Evolutionary conservation across 2,113 vertebrate genomes (phyloP).

Genomic region (Coturnix japonica): DNA sequence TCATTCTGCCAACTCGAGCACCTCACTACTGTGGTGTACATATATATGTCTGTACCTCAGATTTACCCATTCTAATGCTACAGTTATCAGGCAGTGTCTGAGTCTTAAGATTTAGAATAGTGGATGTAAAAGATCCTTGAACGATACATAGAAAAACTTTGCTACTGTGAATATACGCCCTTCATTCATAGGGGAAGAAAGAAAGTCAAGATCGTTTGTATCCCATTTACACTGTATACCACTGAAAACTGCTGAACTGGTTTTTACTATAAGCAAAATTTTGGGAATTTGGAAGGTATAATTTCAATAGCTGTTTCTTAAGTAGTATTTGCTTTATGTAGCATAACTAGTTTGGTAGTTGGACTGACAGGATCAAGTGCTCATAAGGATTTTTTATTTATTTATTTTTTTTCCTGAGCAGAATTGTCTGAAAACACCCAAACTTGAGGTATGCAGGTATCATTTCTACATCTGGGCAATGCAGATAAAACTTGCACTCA

Average conservation of each 20-base stretch:
- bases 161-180: not conserved
- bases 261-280: not conserved
- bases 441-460: not conserved
- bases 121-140: not conserved
- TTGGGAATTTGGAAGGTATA: not conserved
- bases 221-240: not conserved
- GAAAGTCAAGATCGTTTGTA: not conserved
- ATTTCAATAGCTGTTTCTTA: slow-evolving; percentile 4
- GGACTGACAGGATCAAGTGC: not conserved
- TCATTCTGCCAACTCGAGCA: not conserved
- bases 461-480: not conserved
- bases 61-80: not conserved
- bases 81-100: not conserved
- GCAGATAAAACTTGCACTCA: slow-evolving; percentile 36
- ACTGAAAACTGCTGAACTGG: not conserved
- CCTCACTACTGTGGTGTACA: not conserved
- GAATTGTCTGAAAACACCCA: not conserved
- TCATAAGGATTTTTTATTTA: not conserved
- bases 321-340: slow-evolving; percentile 7
- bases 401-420: not conserved
- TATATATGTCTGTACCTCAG: not conserved
- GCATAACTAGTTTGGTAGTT: not conserved
- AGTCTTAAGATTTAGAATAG: not conserved
- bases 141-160: not conserved
- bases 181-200: not conserved